Conservation (phyloP, 2,113 vertebrate genomes). For the Haemorhous mexicanus region DNA sequence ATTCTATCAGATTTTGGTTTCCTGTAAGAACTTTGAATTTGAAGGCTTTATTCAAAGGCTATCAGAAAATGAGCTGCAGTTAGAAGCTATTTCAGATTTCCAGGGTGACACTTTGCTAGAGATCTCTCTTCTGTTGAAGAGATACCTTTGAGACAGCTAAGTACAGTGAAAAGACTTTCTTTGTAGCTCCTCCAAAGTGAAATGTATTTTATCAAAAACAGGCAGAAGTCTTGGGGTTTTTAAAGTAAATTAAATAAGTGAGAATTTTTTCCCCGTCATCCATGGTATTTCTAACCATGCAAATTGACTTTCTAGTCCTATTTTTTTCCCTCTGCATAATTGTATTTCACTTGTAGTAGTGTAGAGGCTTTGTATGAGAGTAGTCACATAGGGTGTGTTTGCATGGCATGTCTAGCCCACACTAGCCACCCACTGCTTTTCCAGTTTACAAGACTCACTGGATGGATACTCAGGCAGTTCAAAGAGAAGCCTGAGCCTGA, state of each 20-base stretch:
- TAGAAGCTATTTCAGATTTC: background rate
- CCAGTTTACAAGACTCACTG: background rate
- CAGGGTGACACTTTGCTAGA: background rate
- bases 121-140: background rate
- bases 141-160: background rate
- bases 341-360: background rate
- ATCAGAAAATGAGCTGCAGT: background rate
- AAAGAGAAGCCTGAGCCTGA: background rate
- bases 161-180: background rate
- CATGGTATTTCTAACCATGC: background rate
- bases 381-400: background rate
- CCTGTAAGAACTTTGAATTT: background rate
- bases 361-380: background rate
- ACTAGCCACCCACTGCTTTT: background rate
- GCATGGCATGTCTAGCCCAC: background rate
- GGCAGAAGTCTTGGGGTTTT: background rate
- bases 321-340: fast-evolving
- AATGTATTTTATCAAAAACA: background rate
- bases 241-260: background rate
- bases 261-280: background rate
- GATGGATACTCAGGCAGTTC: background rate
- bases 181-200: background rate
- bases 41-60: background rate
- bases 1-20: background rate
- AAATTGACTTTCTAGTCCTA: background rate